Conservation (phyloP, 1,140 invertebrate species). For the Apis laboriosa region DNA sequence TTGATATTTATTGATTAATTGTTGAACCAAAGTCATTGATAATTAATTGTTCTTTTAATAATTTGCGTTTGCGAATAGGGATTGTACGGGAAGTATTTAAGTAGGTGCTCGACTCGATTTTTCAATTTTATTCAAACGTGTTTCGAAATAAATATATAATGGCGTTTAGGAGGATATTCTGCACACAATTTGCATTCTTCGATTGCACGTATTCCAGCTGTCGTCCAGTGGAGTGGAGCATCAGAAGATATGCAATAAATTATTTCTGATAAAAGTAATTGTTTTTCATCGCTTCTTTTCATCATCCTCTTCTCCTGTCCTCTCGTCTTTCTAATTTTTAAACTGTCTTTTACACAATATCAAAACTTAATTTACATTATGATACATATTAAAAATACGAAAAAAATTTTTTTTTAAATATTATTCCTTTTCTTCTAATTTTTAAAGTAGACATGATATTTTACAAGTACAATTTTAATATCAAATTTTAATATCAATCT, state of each 20-base stretch:
- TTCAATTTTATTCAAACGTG: neutral
- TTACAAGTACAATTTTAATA: too few species aligned
- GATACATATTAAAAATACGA: neutral
- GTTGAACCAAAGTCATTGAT: too few species aligned
- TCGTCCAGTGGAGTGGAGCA: slow-evolving; percentile 45
- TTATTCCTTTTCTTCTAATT: too few species aligned
- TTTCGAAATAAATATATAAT: too few species aligned
- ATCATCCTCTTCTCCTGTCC: slow-evolving; percentile 6
- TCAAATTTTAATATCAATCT: too few species aligned
- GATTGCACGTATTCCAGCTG: slow-evolving; percentile 37
- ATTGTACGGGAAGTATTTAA: neutral
- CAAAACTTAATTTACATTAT: neutral
- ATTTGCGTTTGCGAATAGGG: neutral
- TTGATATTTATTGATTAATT: too few species aligned
- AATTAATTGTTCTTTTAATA: too few species aligned
- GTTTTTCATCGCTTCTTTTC: slow-evolving; percentile 35
- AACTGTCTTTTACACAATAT: neutral
- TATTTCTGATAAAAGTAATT: slow-evolving; percentile 34
- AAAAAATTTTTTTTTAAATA: too few species aligned
- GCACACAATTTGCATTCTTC: slow-evolving; percentile 13
- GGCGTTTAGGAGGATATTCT: neutral
- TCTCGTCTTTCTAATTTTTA: neutral
- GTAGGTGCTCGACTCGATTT: slow-evolving; percentile 2
- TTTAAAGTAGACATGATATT: too few species aligned
- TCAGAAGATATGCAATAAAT: slow-evolving; percentile 55